phyloP scores from a whole-genome alignment of 1,140 invertebrate species.

The Ptiloglossa arizonensis region DNA sequence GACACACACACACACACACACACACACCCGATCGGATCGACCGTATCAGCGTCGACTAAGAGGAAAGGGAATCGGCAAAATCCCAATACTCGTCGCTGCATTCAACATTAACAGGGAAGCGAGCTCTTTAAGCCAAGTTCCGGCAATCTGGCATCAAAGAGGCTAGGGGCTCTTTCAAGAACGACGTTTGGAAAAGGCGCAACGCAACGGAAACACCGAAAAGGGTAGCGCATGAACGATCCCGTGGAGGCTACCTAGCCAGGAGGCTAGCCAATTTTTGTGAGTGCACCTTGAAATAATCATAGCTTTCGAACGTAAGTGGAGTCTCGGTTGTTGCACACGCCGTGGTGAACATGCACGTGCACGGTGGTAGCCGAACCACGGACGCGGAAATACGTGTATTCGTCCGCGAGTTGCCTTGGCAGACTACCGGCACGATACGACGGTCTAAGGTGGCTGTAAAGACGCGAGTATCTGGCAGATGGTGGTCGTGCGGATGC shows the following conservation, averaged over 20 bases:
- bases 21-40: background rate
- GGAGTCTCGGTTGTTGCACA: constrained; percentile 51
- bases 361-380: no score
- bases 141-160: constrained; percentile 34
- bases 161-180: constrained; percentile 11
- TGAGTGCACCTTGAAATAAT: constrained; percentile 80
- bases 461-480: constrained; percentile 54
- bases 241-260: background rate
- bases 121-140: constrained; percentile 28
- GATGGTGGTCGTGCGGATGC: constrained; percentile 45
- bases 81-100: background rate
- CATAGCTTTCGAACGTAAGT: constrained; percentile 72
- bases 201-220: constrained; percentile 22
- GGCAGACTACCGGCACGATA: constrained; percentile 9
- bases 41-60: background rate
- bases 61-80: background rate
- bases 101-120: constrained; percentile 11
- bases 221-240: constrained; percentile 16
- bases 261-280: constrained; percentile 75
- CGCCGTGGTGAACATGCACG: background rate
- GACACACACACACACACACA: no score
- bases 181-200: constrained; percentile 25
- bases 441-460: constrained; percentile 27
- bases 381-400: constrained; percentile 21
- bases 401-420: constrained; percentile 34